These are phyloP conservation scores for Triplophysa tibetana DNA, from an alignment of 2,113 vertebrate species.

Conservation along the genomic window DNA sequence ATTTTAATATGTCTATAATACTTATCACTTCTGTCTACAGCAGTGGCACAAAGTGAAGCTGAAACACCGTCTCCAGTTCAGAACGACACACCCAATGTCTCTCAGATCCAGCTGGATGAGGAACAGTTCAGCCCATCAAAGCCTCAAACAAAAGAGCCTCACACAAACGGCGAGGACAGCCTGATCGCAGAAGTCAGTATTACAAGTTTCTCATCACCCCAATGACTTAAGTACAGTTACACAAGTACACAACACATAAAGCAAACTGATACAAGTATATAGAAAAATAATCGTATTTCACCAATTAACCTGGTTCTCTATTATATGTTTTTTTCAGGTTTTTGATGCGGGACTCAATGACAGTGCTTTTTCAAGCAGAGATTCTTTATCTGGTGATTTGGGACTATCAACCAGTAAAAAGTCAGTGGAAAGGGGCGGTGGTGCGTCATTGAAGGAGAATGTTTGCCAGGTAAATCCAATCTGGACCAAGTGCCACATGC, in stretches of 20 bases:
- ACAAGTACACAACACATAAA: neutral
- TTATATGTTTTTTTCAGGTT: conserved; percentile 51
- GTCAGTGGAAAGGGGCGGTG: conserved; percentile 82
- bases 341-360: conserved; percentile 34
- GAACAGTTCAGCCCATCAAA: conserved; percentile 51
- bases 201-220: too few relatives aligned
- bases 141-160: conserved; percentile 46
- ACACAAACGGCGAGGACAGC: conserved; percentile 59
- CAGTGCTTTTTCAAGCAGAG: conserved; percentile 55
- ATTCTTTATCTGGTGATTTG: conserved; percentile 76
- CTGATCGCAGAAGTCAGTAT: conserved; percentile 66
- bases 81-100: conserved; percentile 41
- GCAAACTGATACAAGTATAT: too few relatives aligned
- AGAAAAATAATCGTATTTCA: neutral
- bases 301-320: neutral
- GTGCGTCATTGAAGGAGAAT: conserved; percentile 91
- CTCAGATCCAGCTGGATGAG: conserved; percentile 54
- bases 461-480: conserved; percentile 88
- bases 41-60: neutral
- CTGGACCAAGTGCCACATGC: too few relatives aligned
- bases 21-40: conserved; percentile 7
- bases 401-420: conserved; percentile 76
- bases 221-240: too few relatives aligned
- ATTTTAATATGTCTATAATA: neutral
- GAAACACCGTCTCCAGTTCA: conserved; percentile 31